A percentile compares a stretch with the other conserved stretches of the same genome.
phyloP scores from a whole-genome alignment of 2,888 invertebrate genomes.

The Volucella inanis region DNA sequence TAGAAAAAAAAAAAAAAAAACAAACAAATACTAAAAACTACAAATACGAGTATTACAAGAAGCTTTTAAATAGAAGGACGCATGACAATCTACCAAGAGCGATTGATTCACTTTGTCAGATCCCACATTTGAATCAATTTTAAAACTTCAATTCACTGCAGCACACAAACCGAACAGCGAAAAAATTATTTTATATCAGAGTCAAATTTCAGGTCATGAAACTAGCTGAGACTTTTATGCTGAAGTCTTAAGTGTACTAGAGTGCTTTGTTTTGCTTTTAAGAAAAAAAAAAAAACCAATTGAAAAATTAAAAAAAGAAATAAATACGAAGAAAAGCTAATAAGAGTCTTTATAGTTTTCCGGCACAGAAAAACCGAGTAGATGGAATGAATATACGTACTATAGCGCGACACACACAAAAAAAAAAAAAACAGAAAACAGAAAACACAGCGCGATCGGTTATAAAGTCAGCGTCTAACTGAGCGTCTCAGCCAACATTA shows the following conservation, averaged over 20 bases:
- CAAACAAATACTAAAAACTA: no score
- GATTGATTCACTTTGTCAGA: slow-evolving; percentile 46
- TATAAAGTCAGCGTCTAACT: slow-evolving; percentile 69
- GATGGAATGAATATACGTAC: slow-evolving; percentile 12
- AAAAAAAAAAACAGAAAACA: slow-evolving; percentile 17
- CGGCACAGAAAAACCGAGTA: slow-evolving; percentile 17
- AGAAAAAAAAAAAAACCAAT: slow-evolving; percentile 18
- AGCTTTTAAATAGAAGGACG: no score
- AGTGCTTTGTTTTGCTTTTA: slow-evolving; percentile 30
- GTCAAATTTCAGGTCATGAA: slow-evolving; percentile 71
- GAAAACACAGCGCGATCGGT: slow-evolving; percentile 53
- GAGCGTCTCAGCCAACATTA: slow-evolving; percentile 63
- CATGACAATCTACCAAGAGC: not conserved
- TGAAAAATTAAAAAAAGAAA: not conserved
- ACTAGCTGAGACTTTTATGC: slow-evolving; percentile 55
- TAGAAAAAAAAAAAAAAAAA: no score
- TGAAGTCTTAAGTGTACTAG: slow-evolving; percentile 15
- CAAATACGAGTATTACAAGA: no score
- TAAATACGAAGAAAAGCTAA: not conserved
- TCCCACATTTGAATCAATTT: slow-evolving; percentile 52
- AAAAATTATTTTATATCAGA: slow-evolving; percentile 63
- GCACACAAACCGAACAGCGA: slow-evolving; percentile 40
- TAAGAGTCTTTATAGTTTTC: slow-evolving; percentile 30
- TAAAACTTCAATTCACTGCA: slow-evolving; percentile 33
- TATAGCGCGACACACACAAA: slow-evolving; percentile 23